Percentiles rank a stretch among this genome's conserved stretches.
These are phyloP conservation scores for Poecilia picta DNA, from an alignment of 2,797 vertebrate species.

Conservation along the genomic window DNA sequence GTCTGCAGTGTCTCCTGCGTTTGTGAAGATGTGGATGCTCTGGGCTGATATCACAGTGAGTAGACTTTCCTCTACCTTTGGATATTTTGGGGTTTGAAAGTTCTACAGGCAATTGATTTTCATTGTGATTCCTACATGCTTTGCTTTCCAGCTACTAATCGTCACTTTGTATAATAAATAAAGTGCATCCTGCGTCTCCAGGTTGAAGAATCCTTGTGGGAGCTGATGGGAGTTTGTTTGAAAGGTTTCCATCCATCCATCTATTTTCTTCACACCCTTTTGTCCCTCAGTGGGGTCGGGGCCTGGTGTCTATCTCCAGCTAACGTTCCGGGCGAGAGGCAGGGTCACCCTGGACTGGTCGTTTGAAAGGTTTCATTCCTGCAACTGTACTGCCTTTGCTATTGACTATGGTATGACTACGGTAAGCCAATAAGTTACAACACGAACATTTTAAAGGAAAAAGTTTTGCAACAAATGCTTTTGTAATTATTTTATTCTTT, in stretches of 20 bases:
- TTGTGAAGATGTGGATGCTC: slow-evolving; percentile 78
- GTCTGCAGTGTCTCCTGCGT: slow-evolving; percentile 80
- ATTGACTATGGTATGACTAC: too few relatives aligned
- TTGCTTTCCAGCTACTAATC: not conserved
- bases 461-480: not conserved
- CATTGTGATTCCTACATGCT: not conserved
- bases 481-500: not conserved
- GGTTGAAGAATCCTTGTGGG: slow-evolving; percentile 46
- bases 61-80: not conserved
- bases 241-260: too few relatives aligned
- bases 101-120: not conserved
- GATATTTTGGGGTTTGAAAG: not conserved
- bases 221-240: slow-evolving; percentile 81
- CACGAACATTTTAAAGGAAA: not conserved
- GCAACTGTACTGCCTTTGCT: slow-evolving; percentile 81
- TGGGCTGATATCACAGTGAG: slow-evolving; percentile 55
- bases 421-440: slow-evolving; percentile 50
- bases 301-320: too few relatives aligned
- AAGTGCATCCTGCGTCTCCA: slow-evolving; percentile 6
- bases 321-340: too few relatives aligned
- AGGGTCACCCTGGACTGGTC: too few relatives aligned
- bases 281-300: too few relatives aligned
- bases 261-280: too few relatives aligned
- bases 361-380: slow-evolving; percentile 78
- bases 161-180: not conserved